Conservation (phyloP, 2,113 vertebrate genomes). For the Lophochroa leadbeateri region DNA sequence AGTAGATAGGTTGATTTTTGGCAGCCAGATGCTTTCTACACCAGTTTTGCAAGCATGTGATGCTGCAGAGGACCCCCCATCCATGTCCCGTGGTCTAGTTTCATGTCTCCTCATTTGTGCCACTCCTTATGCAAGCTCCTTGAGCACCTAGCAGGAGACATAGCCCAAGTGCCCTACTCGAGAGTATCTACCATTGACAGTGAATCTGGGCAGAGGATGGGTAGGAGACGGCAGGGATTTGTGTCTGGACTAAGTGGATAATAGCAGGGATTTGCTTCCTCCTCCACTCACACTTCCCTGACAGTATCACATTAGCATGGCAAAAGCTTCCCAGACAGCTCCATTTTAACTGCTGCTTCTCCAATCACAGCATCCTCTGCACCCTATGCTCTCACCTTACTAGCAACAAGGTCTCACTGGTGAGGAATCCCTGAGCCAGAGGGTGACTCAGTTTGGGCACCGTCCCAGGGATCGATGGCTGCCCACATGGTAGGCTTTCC, state of each 20-base stretch:
- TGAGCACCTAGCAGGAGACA: background rate
- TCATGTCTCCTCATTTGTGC: background rate
- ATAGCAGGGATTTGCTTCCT: background rate
- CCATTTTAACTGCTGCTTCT: background rate
- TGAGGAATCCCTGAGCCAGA: background rate
- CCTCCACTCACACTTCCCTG: background rate
- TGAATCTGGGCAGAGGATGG: background rate
- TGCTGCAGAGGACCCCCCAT: background rate
- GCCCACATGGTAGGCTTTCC: background rate
- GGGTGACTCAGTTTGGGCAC: background rate
- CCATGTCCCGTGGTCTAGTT: background rate
- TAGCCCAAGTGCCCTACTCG: rapidly evolving
- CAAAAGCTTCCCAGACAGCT: background rate
- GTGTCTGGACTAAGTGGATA: background rate
- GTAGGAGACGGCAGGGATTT: background rate
- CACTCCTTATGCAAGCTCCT: background rate
- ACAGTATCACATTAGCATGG: background rate
- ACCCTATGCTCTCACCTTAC: background rate
- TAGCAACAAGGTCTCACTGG: background rate
- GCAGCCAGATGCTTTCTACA: background rate
- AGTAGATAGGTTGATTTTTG: background rate
- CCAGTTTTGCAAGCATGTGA: background rate
- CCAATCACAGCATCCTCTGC: background rate
- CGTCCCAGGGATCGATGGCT: background rate
- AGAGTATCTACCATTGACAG: background rate